phyloP scores from a whole-genome alignment of 2,113 vertebrate species.

The Arenaria interpres region DNA sequence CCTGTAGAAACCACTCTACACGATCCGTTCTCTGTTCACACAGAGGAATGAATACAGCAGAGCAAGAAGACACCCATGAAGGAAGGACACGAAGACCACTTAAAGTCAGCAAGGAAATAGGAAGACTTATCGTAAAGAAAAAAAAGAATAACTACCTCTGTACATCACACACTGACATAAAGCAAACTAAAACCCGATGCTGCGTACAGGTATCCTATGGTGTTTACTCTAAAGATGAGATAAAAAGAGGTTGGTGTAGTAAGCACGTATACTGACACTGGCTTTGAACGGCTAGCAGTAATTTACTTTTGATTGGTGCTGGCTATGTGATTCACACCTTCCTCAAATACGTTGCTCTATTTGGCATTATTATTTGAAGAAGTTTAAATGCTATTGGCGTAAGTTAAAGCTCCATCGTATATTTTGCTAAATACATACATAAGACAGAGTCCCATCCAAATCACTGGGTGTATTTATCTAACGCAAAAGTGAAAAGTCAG shows the following conservation, averaged over 20 bases:
- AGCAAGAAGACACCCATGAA: fast-evolving
- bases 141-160: not conserved
- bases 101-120: not conserved
- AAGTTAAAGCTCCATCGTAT: not conserved
- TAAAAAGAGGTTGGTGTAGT: not conserved
- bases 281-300: not conserved
- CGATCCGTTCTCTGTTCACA: not conserved
- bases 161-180: not conserved
- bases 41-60: not conserved
- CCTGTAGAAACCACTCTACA: not conserved
- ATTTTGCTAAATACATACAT: not conserved
- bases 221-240: not conserved
- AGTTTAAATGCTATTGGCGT: not conserved
- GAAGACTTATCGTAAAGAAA: not conserved
- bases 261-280: not conserved
- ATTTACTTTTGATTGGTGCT: not conserved
- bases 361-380: not conserved
- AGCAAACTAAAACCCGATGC: not conserved
- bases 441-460: not conserved
- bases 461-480: not conserved
- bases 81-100: not conserved
- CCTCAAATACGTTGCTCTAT: not conserved
- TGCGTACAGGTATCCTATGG: not conserved
- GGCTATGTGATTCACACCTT: not conserved
- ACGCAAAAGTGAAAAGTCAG: not conserved